Base-by-base conservation (phyloP, 2,888 invertebrate species). In the Lepidochrysops patricia region DNA sequence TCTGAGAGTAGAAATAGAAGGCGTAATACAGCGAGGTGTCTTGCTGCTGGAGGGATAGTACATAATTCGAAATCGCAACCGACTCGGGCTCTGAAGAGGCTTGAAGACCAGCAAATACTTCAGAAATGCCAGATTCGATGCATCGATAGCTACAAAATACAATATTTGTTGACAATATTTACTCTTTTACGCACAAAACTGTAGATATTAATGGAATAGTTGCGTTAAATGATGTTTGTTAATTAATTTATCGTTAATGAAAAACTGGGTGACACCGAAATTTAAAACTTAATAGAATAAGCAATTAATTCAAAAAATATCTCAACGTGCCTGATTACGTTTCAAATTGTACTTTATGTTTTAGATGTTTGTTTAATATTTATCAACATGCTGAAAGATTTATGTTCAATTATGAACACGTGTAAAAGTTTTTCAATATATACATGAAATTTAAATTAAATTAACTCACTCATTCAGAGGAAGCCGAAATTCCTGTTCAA, bases 1-100 rank as follows among this genome's bases (percentile, higher is more conserved):
- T 75, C 70, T 96, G 94, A 0, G 93, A 91, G 68, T 90, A 96
- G 0, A 95, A 93, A 76, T 96, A 96, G 71, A 92, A 82, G 0
- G 90, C 85, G 65, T 91, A 92, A 57, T 90, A 71, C 0, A 84
- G 76, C 1, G 88, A 71, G 25, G 68, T 70, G 43, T 76, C 78
- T 4, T 72, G 34, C 63, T 68, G 15, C 58, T 71, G 62, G 69
- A 80, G 63, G 60, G 73, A 34, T 26, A 61, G 48, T 67, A 88
- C 65, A 76, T 75, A 70, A 63, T 74, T 70, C 0, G 76, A 70
- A 9, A 84, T 66, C 0, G 78, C 68, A 60, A 74, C 72, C 0
- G 90, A 82, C 70, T 92, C 92, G 0, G 79, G 79, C 68, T 92
- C 92, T 0, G 92, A 92, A 68, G 91, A 91, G 0, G 91, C 84